Evolutionary conservation across 2,113 vertebrate species (phyloP).

Genomic region (Lota lota): DNA sequence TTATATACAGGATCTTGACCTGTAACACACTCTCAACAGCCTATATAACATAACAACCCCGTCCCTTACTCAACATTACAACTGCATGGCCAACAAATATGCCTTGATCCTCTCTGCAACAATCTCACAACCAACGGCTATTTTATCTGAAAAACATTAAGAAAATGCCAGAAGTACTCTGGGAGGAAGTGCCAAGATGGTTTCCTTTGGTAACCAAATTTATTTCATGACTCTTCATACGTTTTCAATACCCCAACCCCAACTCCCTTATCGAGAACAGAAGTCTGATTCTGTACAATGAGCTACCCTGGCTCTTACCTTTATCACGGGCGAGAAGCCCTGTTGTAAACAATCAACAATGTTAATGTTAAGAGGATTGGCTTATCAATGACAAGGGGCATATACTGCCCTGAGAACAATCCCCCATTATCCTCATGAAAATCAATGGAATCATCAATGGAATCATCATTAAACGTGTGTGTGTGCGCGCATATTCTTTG

Average conservation of each 20-base stretch:
- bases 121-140: not conserved
- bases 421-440: conserved; percentile 25
- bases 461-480: not conserved
- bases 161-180: conserved; percentile 12
- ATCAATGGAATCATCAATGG: conserved; percentile 31
- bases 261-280: conserved; percentile 3
- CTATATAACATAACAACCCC: not conserved
- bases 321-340: conserved; percentile 34
- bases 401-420: conserved; percentile 41
- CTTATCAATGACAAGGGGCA: conserved; percentile 22
- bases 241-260: not conserved
- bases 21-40: too few relatives aligned
- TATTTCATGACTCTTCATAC: not conserved
- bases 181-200: conserved; percentile 37
- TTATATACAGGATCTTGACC: conserved; percentile 16
- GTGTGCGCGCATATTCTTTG: conserved; percentile 39
- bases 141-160: conserved; percentile 4
- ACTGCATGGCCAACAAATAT: conserved; percentile 11
- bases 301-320: conserved; percentile 37
- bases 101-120: conserved; percentile 10
- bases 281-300: conserved; percentile 28
- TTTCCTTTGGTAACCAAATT: not conserved
- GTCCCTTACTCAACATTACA: not conserved
- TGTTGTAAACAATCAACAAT: conserved; percentile 48
- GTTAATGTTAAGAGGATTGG: conserved; percentile 41